These are phyloP conservation scores for Scaptomyza flava DNA, from an alignment of 2,888 invertebrate genomes.

Conservation along the genomic window DNA sequence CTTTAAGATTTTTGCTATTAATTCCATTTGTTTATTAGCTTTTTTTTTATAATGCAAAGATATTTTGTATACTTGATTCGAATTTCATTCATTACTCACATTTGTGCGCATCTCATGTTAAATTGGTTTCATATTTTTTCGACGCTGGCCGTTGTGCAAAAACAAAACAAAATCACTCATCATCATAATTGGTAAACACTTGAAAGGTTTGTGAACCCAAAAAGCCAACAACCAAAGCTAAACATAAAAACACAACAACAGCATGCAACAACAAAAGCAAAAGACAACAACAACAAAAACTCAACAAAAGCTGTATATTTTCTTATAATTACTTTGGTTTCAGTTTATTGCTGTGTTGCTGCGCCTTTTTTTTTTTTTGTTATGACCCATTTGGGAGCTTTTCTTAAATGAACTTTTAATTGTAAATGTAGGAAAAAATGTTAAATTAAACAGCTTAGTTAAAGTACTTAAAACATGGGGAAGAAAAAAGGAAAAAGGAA, in stretches of 20 bases:
- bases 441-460: not conserved
- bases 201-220: conserved; percentile 60
- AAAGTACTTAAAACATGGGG: not conserved
- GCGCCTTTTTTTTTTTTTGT: conserved; percentile 17
- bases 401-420: conserved; percentile 53
- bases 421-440: conserved; percentile 9
- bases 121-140: not conserved
- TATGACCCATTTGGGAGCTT: conserved; percentile 32
- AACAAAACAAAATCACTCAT: conserved; percentile 18
- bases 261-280: conserved; percentile 5
- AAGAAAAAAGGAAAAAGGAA: not conserved
- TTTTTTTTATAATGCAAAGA: too few relatives aligned
- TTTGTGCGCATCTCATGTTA: not conserved
- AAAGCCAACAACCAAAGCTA: conserved; percentile 10
- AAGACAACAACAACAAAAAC: conserved; percentile 11
- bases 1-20: too few relatives aligned
- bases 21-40: too few relatives aligned
- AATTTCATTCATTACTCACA: not conserved
- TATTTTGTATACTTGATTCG: too few relatives aligned
- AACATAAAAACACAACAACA: conserved; percentile 19
- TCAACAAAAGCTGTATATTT: conserved; percentile 38
- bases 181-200: conserved; percentile 58
- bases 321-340: conserved; percentile 56
- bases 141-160: conserved; percentile 1
- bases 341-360: conserved; percentile 24